Evolutionary conservation across 2,797 vertebrate species (phyloP).

Genomic region (Triplophysa bombifrons): DNA sequence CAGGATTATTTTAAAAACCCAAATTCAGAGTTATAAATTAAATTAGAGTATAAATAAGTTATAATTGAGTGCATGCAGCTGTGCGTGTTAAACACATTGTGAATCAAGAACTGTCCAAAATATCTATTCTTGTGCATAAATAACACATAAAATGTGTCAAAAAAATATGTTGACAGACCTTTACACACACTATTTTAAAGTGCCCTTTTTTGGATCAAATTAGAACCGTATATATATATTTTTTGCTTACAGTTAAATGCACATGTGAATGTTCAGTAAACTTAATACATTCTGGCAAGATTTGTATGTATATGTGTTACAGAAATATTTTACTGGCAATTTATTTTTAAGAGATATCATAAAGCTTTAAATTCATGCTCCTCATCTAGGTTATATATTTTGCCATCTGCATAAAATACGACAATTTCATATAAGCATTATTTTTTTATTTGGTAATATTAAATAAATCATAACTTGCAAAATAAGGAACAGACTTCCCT

Average conservation of each 20-base stretch:
- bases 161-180: conserved; percentile 66
- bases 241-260: conserved; percentile 66
- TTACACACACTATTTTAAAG: conserved; percentile 62
- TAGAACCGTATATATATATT: conserved; percentile 61
- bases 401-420: too few relatives aligned
- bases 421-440: too few relatives aligned
- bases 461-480: not conserved
- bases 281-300: conserved; percentile 66
- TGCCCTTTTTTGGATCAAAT: conserved; percentile 55
- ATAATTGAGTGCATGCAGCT: conserved; percentile 55
- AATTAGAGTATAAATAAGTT: not conserved
- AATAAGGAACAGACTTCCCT: not conserved
- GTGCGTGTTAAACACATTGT: conserved; percentile 54
- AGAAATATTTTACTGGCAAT: conserved; percentile 63
- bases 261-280: conserved; percentile 71
- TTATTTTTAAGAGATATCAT: conserved; percentile 22
- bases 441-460: not conserved
- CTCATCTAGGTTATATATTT: too few relatives aligned
- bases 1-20: conserved; percentile 44
- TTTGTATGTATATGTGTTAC: conserved; percentile 65
- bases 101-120: conserved; percentile 64
- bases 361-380: not conserved
- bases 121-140: conserved; percentile 64
- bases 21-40: conserved; percentile 54
- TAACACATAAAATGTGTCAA: conserved; percentile 57